phyloP scores from a whole-genome alignment of 1,140 invertebrate species.

The Acromyrmex charruanus region DNA sequence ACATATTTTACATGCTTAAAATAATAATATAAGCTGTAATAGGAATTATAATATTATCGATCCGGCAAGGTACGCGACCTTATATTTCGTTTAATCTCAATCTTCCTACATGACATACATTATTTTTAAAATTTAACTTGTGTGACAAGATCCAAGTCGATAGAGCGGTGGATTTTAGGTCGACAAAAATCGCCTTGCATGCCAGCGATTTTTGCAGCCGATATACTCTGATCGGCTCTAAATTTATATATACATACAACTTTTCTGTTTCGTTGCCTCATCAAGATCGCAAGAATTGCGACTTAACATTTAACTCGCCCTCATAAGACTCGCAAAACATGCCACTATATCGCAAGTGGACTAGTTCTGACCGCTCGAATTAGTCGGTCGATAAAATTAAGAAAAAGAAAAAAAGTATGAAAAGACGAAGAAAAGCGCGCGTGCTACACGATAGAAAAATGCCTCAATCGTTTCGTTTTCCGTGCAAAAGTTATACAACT shows the following conservation, averaged over 20 bases:
- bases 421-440: neutral
- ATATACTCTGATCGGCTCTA: slow-evolving; percentile 29
- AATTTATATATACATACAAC: slow-evolving; percentile 21
- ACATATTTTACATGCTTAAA: neutral
- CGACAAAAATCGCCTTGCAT: slow-evolving; percentile 36
- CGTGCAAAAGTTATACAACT: slow-evolving; percentile 1
- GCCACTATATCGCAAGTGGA: neutral
- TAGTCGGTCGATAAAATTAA: slow-evolving; percentile 34
- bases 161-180: slow-evolving; percentile 19
- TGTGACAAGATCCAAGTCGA: slow-evolving; percentile 33
- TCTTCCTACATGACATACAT: slow-evolving; percentile 36
- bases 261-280: neutral
- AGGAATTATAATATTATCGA: neutral
- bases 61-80: slow-evolving; percentile 36
- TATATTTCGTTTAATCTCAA: slow-evolving; percentile 53
- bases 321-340: neutral
- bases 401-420: neutral
- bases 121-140: slow-evolving; percentile 35
- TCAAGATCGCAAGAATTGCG: slow-evolving; percentile 24
- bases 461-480: neutral
- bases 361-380: slow-evolving; percentile 8
- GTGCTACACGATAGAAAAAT: slow-evolving; percentile 16
- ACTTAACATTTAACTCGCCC: slow-evolving; percentile 16
- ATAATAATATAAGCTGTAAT: neutral
- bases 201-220: slow-evolving; percentile 16